A percentile compares a stretch with the other conserved stretches of the same genome.
These are phyloP conservation scores for Eupithecia inturbata DNA, from an alignment of 2,888 invertebrate species.

Conservation along the genomic window DNA sequence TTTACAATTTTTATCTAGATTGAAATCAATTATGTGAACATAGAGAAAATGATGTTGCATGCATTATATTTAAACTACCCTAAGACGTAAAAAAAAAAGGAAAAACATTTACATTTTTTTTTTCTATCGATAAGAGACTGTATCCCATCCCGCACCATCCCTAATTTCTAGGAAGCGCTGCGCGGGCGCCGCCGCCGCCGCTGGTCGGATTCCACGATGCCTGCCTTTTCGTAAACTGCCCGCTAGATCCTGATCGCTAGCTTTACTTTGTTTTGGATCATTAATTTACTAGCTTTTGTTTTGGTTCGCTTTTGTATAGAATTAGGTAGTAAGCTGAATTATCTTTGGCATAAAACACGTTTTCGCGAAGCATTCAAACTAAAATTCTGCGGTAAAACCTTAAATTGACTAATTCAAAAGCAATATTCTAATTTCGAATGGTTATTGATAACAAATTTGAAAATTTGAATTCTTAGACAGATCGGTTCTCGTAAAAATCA, in stretches of 20 bases:
- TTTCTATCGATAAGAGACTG: neutral
- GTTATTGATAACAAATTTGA: conserved; percentile 1
- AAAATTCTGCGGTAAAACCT: neutral
- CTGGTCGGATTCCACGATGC: conserved; percentile 79
- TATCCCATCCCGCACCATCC: conserved; percentile 64
- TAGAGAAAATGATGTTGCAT: too few relatives aligned
- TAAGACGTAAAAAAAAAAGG: too few relatives aligned
- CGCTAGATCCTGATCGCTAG: conserved; percentile 36
- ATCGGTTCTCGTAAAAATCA: conserved; percentile 14
- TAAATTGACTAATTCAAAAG: neutral
- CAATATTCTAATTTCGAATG: conserved; percentile 13
- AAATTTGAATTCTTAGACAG: conserved; percentile 6
- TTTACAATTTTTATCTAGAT: too few relatives aligned
- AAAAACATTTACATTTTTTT: too few relatives aligned
- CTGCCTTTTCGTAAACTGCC: conserved; percentile 60
- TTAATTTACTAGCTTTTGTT: conserved; percentile 26
- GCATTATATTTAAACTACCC: too few relatives aligned
- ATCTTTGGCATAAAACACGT: neutral
- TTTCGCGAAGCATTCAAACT: neutral
- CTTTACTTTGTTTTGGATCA: conserved; percentile 30
- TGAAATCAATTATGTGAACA: too few relatives aligned
- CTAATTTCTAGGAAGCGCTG: conserved; percentile 82
- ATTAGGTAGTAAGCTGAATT: neutral
- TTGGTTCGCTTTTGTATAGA: neutral
- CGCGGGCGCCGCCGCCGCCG: conserved; percentile 57